Percentiles rank a stretch among this genome's conserved stretches.
Conservation (phyloP, 2,113 vertebrate species). For the Collichthys lucidus region DNA sequence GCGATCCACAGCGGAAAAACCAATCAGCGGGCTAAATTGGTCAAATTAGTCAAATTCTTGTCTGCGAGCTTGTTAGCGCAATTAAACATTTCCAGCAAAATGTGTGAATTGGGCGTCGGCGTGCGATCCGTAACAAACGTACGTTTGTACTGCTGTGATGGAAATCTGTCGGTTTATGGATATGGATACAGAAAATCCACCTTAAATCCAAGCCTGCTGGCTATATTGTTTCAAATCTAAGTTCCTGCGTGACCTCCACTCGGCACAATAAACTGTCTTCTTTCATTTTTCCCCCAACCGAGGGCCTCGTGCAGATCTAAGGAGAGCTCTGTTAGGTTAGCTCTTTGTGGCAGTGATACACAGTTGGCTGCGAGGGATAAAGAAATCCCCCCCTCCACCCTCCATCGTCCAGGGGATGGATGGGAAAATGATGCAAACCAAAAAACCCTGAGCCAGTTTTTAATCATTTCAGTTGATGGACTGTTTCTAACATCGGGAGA, state of each 20-base stretch:
- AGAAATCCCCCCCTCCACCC: neutral
- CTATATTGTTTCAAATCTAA: neutral
- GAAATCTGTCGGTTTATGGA: neutral
- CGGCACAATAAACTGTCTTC: neutral
- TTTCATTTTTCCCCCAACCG: neutral
- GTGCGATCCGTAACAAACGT: neutral
- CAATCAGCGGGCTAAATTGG: conserved; percentile 33
- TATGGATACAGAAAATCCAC: neutral
- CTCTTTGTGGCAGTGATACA: conserved; percentile 22
- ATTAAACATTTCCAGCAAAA: conserved; percentile 8
- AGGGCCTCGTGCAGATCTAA: conserved; percentile 4
- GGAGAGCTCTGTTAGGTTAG: conserved; percentile 3
- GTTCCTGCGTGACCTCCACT: neutral
- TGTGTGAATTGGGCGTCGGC: neutral
- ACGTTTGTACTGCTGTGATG: neutral
- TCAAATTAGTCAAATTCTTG: conserved; percentile 31
- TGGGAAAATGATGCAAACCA: neutral
- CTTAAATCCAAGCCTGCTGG: neutral
- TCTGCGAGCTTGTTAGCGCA: conserved; percentile 14
- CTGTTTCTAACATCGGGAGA: neutral
- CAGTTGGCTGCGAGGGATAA: conserved; percentile 22
- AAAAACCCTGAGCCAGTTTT: neutral
- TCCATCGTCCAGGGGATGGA: neutral
- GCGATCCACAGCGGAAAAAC: neutral
- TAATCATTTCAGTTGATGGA: conserved; percentile 41